Evolutionary conservation across 2,113 vertebrate genomes (phyloP).

Genomic region (Pelecanus crispus): DNA sequence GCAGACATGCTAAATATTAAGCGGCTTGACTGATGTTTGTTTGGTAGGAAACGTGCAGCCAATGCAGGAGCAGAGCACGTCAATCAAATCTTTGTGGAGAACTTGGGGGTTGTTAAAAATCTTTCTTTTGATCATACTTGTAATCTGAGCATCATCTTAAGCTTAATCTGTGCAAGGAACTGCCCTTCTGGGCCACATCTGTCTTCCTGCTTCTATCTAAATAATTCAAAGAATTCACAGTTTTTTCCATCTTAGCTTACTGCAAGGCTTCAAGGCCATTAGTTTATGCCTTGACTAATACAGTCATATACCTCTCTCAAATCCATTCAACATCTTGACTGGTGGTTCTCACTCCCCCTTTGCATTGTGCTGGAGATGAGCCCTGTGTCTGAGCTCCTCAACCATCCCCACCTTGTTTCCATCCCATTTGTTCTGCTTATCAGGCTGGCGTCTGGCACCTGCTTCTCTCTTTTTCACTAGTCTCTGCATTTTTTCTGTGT

Average conservation of each 20-base stretch:
- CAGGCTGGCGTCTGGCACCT: not conserved
- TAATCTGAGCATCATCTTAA: not conserved
- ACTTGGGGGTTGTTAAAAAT: not conserved
- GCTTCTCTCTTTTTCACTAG: not conserved
- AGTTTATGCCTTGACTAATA: not conserved
- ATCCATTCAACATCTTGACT: not conserved
- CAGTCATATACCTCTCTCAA: not conserved
- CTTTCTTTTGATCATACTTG: not conserved
- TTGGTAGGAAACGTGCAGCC: not conserved
- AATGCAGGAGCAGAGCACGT: not conserved
- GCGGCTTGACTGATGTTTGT: not conserved
- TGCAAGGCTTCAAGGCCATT: not conserved
- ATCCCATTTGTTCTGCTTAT: not conserved
- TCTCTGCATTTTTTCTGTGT: not conserved
- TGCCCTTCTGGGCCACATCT: not conserved
- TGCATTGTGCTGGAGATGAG: fast-evolving
- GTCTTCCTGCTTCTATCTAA: not conserved
- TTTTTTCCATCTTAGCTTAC: not conserved
- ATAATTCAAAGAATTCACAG: not conserved
- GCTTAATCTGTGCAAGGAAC: not conserved
- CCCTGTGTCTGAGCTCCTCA: not conserved
- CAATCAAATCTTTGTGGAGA: not conserved
- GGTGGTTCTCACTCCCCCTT: not conserved
- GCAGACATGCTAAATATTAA: fast-evolving
- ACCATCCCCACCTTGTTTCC: not conserved